phyloP scores from a whole-genome alignment of 1,140 invertebrate genomes.

The Drosophila suzukii region DNA sequence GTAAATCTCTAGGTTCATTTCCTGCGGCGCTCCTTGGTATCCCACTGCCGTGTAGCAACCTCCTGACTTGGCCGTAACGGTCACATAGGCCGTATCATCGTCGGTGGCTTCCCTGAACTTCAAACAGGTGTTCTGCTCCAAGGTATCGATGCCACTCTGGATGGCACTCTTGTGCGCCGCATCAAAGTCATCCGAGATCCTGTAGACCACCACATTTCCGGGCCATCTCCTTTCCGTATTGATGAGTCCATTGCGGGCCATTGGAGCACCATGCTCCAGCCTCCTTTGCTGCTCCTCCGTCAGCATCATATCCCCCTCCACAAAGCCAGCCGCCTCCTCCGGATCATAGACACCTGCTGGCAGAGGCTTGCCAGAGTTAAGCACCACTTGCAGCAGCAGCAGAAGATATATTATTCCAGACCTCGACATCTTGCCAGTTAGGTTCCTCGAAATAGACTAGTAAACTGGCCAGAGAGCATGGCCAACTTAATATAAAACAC shows the following conservation, averaged over 20 bases:
- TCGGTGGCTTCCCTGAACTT: conserved; percentile 55
- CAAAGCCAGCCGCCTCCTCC: conserved; percentile 60
- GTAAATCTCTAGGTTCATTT: conserved; percentile 85
- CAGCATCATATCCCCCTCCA: conserved; percentile 85
- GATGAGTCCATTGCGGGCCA: conserved; percentile 86
- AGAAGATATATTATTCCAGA: conserved; percentile 26
- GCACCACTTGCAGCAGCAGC: conserved; percentile 22
- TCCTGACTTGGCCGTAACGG: conserved; percentile 48
- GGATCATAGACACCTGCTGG: conserved; percentile 45
- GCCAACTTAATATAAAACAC: conserved; percentile 40
- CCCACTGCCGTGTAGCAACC: conserved; percentile 87
- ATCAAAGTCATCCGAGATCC: conserved; percentile 85
- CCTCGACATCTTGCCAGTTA: conserved; percentile 54
- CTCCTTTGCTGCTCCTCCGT: conserved; percentile 74
- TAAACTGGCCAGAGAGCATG: conserved; percentile 3
- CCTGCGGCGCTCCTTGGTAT: conserved; percentile 85
- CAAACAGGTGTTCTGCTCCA: conserved; percentile 60
- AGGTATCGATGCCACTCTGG: conserved; percentile 52
- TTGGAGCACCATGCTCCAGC: conserved; percentile 30
- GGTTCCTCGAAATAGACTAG: conserved; percentile 40
- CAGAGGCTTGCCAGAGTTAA: conserved; percentile 27
- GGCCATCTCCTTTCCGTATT: conserved; percentile 87
- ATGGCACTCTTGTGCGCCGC: conserved; percentile 55
- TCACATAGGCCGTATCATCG: conserved; percentile 61
- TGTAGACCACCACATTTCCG: conserved; percentile 87